Base-by-base conservation (phyloP, 2,797 vertebrate species). In the Ibycter americanus region DNA sequence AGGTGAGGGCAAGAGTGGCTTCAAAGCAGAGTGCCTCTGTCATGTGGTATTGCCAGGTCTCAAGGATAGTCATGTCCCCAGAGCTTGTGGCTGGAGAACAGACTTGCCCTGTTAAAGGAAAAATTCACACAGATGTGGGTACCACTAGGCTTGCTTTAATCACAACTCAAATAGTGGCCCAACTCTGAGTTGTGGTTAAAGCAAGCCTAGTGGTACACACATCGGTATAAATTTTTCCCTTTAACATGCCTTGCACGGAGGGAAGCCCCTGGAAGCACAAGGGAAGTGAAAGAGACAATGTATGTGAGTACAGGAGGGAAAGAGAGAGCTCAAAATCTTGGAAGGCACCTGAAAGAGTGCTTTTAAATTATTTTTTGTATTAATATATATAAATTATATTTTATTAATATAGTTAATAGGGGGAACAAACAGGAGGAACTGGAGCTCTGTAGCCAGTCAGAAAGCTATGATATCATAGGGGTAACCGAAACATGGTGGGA, bases 1-100 rank as follows among this genome's bases (percentile, higher is more conserved):
- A 2, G 8, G 6, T 26, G 23, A 89, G 34, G 38, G 32, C 16
- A 66, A 66, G 25, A 76, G 44, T 11, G 23, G 26, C 44, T 63
- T 26, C 6, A 0, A 66, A 54, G 20, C 27, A 11, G 38, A 68
- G 32, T 0, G 1, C 11, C 25, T 85, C 74, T 4, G 0, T 47
- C 3, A 0, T 32, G 10, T 52, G 59, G 26, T 4, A 27, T 51
- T 77, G n/a, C 9, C 46, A 34, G 20, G 10, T 62, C 25, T 34
- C 3, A 0, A 23, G 25, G 18, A 74, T 4, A 8, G 19, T 42
- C 51, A 19, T 27, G 16, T 26, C 51, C 55, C 31, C 29, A 34
- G 20, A 54, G 17, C 26, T n/a, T 61, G 49, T 34, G 31, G n/a
- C 22, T 78, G 34, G 8, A 32, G 12, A 8, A 14, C 7, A 59